Evolutionary conservation across 2,888 invertebrate species (phyloP).

Genomic region (Cheilosia vernalis): DNA sequence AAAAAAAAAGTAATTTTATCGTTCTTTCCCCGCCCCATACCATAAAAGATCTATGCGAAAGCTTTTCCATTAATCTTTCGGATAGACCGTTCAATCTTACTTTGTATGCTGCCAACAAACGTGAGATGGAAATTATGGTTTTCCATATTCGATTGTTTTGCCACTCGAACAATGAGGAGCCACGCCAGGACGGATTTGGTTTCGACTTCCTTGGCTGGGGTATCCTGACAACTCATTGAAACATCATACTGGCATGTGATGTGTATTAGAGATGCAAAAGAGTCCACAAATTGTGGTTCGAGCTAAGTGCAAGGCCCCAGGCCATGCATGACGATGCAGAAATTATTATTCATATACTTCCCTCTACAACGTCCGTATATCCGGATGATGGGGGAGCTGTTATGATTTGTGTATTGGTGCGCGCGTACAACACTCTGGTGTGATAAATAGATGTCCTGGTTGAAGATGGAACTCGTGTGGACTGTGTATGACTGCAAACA

Average conservation of each 20-base stretch:
- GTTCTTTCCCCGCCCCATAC: not conserved
- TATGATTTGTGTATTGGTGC: slow-evolving; percentile 34
- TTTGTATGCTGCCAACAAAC: slow-evolving; percentile 42
- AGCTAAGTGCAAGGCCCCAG: slow-evolving; percentile 51
- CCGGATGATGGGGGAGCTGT: slow-evolving; percentile 12
- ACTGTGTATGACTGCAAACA: slow-evolving; percentile 14
- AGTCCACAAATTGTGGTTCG: slow-evolving; percentile 32
- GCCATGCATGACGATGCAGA: slow-evolving; percentile 45
- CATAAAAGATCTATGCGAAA: slow-evolving; percentile 54
- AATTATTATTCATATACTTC: slow-evolving; percentile 52
- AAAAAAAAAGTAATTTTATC: not conserved
- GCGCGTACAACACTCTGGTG: slow-evolving; percentile 3
- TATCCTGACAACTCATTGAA: slow-evolving; percentile 32
- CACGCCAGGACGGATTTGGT: slow-evolving; percentile 32
- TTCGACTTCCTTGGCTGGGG: not conserved
- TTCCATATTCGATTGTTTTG: slow-evolving; percentile 65
- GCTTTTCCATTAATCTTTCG: slow-evolving; percentile 65
- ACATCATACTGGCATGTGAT: slow-evolving; percentile 13
- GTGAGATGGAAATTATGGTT: slow-evolving; percentile 64
- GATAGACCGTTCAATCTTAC: slow-evolving; percentile 49
- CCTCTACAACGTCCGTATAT: slow-evolving; percentile 18
- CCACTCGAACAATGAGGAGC: slow-evolving; percentile 51
- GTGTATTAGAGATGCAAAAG: slow-evolving; percentile 26
- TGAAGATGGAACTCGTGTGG: slow-evolving; percentile 15
- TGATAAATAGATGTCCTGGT: slow-evolving; percentile 45